These are phyloP conservation scores for Petrocephalus schoutedeni DNA, from an alignment of 2,797 vertebrate genomes.

Conservation along the genomic window DNA sequence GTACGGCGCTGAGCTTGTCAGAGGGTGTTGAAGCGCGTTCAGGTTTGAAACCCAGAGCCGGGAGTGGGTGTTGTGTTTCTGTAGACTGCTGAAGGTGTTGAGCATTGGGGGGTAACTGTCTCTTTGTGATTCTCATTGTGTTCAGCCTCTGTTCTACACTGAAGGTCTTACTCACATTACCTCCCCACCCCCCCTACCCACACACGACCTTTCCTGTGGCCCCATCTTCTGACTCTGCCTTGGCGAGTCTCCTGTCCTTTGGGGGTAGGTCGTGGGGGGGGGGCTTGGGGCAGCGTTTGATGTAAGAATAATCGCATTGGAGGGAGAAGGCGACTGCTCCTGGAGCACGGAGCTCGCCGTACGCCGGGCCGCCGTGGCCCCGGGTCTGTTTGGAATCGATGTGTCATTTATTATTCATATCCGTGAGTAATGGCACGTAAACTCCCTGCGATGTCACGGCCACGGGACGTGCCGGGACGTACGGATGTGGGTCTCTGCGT, in stretches of 20 bases:
- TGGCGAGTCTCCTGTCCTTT: not conserved
- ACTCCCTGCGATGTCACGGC: not conserved
- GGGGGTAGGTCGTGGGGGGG: not conserved
- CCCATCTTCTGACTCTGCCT: not conserved
- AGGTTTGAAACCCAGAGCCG: not conserved
- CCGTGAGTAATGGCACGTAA: conserved; percentile 2
- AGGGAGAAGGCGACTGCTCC: not conserved
- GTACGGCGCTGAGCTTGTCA: not conserved
- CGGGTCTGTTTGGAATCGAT: not conserved
- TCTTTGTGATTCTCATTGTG: not conserved
- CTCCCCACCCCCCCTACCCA: not conserved
- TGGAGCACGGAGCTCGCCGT: not conserved
- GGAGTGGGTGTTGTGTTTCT: not conserved
- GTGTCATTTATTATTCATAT: conserved; percentile 18
- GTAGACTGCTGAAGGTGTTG: not conserved
- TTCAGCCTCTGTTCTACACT: not conserved
- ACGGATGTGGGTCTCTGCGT: not conserved
- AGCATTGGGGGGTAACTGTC: not conserved
- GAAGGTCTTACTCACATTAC: not conserved
- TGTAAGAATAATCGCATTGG: not conserved
- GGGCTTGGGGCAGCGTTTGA: not conserved
- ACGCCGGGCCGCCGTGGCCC: not conserved
- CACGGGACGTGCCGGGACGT: not conserved
- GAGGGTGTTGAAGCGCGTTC: not conserved
- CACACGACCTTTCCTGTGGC: not conserved